Percentiles rank a stretch among this genome's conserved stretches.
These are phyloP conservation scores for Cricetomys ansorgei DNA, from an alignment of 2,113 vertebrate species.

Conservation along the genomic window DNA sequence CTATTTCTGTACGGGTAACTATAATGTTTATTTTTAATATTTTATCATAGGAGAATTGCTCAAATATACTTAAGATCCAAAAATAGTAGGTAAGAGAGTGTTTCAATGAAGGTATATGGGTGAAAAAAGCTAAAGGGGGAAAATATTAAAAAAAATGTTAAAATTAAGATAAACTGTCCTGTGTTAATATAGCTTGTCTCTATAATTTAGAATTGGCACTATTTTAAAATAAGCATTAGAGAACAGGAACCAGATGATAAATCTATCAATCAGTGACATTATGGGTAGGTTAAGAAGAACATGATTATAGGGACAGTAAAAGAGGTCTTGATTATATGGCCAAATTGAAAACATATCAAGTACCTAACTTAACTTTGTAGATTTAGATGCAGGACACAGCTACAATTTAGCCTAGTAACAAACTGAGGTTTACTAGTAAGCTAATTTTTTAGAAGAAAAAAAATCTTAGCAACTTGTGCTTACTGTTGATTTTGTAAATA, in stretches of 20 bases:
- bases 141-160: constrained; percentile 20
- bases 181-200: constrained; percentile 40
- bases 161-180: constrained; percentile 60
- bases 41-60: constrained; percentile 72
- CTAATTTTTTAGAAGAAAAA: constrained; percentile 44
- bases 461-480: constrained; percentile 71
- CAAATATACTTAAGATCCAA: constrained; percentile 61
- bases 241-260: constrained; percentile 62
- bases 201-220: constrained; percentile 64
- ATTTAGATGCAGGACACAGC: constrained; percentile 68
- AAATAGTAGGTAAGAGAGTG: constrained; percentile 31
- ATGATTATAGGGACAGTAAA: constrained; percentile 47
- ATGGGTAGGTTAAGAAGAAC: constrained; percentile 48
- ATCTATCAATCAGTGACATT: constrained; percentile 53
- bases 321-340: constrained; percentile 55
- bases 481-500: constrained; percentile 77
- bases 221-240: constrained; percentile 69
- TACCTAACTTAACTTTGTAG: constrained; percentile 70
- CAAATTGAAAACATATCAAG: constrained; percentile 64
- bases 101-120: constrained; percentile 47
- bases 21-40: constrained; percentile 68
- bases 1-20: constrained; percentile 69
- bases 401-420: constrained; percentile 74
- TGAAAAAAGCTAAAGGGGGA: constrained; percentile 56
- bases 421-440: constrained; percentile 60